Evolutionary conservation across 2,797 vertebrate species (phyloP).

Genomic region (Helostoma temminkii): DNA sequence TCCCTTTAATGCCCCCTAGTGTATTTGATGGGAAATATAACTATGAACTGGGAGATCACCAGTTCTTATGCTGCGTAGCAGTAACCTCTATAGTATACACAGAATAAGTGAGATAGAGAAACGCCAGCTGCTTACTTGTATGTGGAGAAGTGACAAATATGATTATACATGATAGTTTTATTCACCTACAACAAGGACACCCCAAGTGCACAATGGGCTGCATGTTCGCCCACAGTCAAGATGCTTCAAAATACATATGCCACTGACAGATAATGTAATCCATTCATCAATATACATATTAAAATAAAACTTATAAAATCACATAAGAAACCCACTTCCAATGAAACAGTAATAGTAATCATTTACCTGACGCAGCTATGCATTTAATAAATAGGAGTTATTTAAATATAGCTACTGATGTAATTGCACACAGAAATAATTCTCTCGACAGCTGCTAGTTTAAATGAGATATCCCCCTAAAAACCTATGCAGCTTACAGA

Average conservation of each 20-base stretch:
- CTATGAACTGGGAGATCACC: not conserved
- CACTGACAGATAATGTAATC: too few relatives aligned
- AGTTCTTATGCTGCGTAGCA: not conserved
- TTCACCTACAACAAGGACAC: not conserved
- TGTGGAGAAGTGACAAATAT: not conserved
- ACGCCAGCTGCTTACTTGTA: slow-evolving; percentile 6
- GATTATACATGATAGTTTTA: not conserved
- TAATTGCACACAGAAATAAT: too few relatives aligned
- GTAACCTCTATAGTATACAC: not conserved
- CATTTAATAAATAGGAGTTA: too few relatives aligned
- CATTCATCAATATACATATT: not conserved
- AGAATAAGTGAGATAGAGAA: slow-evolving; percentile 1
- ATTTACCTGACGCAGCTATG: too few relatives aligned
- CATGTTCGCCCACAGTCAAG: too few relatives aligned
- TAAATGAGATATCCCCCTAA: not conserved
- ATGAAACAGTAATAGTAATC: too few relatives aligned
- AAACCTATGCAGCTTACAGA: not conserved
- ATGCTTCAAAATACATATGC: too few relatives aligned
- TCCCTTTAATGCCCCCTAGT: slow-evolving; percentile 69
- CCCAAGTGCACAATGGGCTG: not conserved
- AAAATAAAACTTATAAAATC: not conserved
- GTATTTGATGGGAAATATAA: slow-evolving; percentile 44
- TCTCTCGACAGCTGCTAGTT: too few relatives aligned
- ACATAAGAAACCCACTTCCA: not conserved
- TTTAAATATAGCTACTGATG: too few relatives aligned